Evolutionary conservation across 2,113 vertebrate species (phyloP).

Genomic region (Gnathonemus longibarbis): DNA sequence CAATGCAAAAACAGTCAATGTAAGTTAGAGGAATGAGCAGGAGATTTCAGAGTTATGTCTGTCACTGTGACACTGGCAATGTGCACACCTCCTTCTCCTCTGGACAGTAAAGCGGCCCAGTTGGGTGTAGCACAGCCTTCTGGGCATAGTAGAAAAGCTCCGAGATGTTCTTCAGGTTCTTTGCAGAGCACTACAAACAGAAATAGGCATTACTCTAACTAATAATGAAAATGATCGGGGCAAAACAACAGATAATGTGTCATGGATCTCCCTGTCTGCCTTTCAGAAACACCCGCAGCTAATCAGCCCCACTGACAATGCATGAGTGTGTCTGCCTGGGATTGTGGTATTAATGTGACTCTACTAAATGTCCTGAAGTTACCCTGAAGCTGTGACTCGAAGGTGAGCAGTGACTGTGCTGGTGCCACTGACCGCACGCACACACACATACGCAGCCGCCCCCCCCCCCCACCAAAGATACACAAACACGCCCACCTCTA

Average conservation of each 20-base stretch:
- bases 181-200: slow-evolving; percentile 83
- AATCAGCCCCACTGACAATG: background rate
- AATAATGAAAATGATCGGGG: background rate
- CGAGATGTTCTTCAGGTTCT: slow-evolving; percentile 98
- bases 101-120: slow-evolving; percentile 90
- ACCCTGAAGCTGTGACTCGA: background rate
- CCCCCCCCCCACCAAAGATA: background rate
- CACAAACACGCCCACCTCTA: slow-evolving; percentile 72
- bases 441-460: background rate
- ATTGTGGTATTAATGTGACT: background rate
- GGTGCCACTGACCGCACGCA: background rate
- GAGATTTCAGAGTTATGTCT: background rate
- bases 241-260: background rate
- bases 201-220: background rate
- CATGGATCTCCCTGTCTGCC: background rate
- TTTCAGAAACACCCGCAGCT: background rate
- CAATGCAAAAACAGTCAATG: background rate
- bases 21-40: background rate
- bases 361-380: background rate
- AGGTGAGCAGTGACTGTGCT: background rate
- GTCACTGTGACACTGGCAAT: background rate
- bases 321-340: background rate
- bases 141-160: slow-evolving; percentile 97
- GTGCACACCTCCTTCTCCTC: slow-evolving; percentile 81
- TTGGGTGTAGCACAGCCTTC: slow-evolving; percentile 95